phyloP scores from a whole-genome alignment of 2,113 vertebrate genomes.

The Zingel zingel region DNA sequence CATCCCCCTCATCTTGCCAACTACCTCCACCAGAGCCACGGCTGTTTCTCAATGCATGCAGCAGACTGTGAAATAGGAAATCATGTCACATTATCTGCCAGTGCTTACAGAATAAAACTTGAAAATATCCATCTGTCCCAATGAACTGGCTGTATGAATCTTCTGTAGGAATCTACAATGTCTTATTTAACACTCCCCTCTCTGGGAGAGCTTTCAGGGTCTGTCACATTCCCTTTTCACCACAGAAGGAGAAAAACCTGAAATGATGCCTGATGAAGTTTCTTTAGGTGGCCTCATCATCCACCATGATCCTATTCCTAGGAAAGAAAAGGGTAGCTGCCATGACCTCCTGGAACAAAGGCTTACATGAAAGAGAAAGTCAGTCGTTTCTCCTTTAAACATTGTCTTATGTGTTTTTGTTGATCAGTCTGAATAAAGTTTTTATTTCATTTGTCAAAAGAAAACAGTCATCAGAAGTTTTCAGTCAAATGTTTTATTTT shows the following conservation, averaged over 20 bases:
- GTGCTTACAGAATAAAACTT: background rate
- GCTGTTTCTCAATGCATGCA: conserved; percentile 6
- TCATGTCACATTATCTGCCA: conserved; percentile 20
- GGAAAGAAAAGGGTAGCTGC: background rate
- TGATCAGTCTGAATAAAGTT: too few species aligned
- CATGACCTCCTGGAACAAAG: background rate
- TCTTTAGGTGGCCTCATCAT: background rate
- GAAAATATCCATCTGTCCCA: too few species aligned
- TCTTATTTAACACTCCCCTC: too few species aligned
- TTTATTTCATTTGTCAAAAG: too few species aligned
- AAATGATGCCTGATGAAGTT: background rate
- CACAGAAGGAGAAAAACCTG: background rate
- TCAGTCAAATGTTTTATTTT: background rate
- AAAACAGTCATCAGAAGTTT: too few species aligned
- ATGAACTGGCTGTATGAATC: too few species aligned
- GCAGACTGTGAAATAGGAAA: conserved; percentile 39
- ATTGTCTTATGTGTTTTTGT: too few species aligned
- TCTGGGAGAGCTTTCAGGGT: background rate
- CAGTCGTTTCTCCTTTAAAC: too few species aligned
- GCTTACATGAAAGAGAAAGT: too few species aligned
- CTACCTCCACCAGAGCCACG: background rate
- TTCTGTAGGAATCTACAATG: too few species aligned
- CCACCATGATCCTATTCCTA: background rate
- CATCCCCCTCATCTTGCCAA: conserved; percentile 18
- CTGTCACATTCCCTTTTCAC: background rate